Evolutionary conservation across 2,113 vertebrate genomes (phyloP).

Genomic region (Microtus richardsoni): DNA sequence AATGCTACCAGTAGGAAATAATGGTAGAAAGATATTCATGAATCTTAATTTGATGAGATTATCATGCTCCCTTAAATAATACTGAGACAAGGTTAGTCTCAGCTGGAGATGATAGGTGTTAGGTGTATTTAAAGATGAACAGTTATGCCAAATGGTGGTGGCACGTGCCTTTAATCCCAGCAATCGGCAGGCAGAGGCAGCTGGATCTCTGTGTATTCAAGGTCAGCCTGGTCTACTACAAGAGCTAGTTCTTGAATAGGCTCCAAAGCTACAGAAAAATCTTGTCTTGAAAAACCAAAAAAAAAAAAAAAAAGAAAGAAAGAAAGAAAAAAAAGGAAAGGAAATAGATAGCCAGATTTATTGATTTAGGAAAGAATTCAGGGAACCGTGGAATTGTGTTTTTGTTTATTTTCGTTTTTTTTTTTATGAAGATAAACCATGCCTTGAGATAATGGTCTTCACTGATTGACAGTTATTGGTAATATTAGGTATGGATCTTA

Average conservation of each 20-base stretch:
- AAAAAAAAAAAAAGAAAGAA: too few species aligned
- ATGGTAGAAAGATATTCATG: not conserved
- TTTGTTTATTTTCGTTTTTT: too few species aligned
- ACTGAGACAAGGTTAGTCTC: not conserved
- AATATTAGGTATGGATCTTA: not conserved
- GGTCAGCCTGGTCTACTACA: too few species aligned
- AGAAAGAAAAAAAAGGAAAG: too few species aligned
- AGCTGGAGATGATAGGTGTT: not conserved
- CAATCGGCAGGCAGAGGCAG: too few species aligned
- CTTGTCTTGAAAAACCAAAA: too few species aligned
- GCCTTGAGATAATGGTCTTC: not conserved
- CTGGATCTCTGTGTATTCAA: too few species aligned
- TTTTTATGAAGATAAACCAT: not conserved
- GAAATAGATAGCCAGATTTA: not conserved
- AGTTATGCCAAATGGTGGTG: too few species aligned
- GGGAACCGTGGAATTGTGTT: not conserved
- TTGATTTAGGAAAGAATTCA: not conserved
- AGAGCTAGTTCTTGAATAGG: too few species aligned
- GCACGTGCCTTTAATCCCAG: not conserved
- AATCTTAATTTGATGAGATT: not conserved
- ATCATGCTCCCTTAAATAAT: not conserved
- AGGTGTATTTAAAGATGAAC: not conserved
- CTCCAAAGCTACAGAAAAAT: too few species aligned
- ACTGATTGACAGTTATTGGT: not conserved
- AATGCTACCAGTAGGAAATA: not conserved